Evolutionary conservation across 2,113 vertebrate genomes (phyloP), one percentile per base, ranked within the genome.

Genomic region (Promerops cafer): DNA sequence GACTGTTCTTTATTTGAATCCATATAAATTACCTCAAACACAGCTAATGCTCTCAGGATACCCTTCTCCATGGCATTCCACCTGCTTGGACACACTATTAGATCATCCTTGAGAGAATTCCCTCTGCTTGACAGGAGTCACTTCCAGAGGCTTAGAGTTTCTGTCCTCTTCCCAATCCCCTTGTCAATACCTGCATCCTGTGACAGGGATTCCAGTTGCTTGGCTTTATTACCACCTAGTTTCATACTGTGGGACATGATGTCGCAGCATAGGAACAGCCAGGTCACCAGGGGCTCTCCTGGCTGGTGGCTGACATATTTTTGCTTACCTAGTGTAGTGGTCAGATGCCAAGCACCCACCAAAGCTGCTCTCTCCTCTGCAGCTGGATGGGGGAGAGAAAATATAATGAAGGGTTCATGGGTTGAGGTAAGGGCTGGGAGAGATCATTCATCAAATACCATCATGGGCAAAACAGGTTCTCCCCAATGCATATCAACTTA

Each of bases 161-260:
- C 35, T 80, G 13, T 35, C 6, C 9, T 56, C 42, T 72, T 80
- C 50, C 50, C 31, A 72, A 33, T 35, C 26, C 17, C 17, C 15
- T 56, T 88, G 11, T 42, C 26, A 64, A 22, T 49, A 31, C 17
- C 50, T 40, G 22, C 21, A 18, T 80, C 14, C 7, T 49, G 37
- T 54, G 35, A 42, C 24, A 71, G 57, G 13, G 35, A 35, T 63
- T 61, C 30, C 17, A 27, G 14, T 64, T 71, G 21, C 31, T 63
- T 63, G n/a, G n/a, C 65, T 47, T 47, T 17, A 27, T 53, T 87
- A 15, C 30, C 5, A 27, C 26, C 59, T 64, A 37, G 14, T 64
- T 80, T 64, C 35, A 31, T 56, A 10, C 2, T 42, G 31, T 37
- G 21, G 18, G 31, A 42, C 27, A 22, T 0, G 0, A 18, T 31